Base-by-base conservation (phyloP, 2,888 invertebrate genomes). In the Cylindroiulus punctatus region DNA sequence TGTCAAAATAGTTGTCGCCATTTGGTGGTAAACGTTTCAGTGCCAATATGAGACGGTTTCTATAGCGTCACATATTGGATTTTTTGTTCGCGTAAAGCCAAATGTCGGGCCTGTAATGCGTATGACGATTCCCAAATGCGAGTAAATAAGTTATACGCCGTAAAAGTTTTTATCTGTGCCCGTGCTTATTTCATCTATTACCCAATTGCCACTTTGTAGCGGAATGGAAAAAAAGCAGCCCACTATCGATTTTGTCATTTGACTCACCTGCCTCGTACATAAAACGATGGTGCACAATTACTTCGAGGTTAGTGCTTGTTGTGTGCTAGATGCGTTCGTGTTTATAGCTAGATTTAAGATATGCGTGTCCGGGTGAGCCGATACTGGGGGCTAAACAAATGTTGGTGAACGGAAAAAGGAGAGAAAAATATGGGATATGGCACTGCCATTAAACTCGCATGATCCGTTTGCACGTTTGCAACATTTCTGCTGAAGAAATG, bases 121-220 rank as follows among this genome's bases (percentile, higher is more conserved):
- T 30, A 30, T 76, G 76, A 76, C 76, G 76, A 76, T 76, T 76
- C 76, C 76, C 76, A 76, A 76, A 76, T 14, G 76, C 76, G 10
- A 26, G 76, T 30, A 76, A 26, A 76, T 76, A 76, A 76, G 76
- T 76, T 76, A 76, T 22, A 76, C 26, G 76, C 76, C 30, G 76
- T 76, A 76, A 76, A 76, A 76, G 76, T 76, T 76, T 76, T 76
- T 76, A 76, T 76, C 76, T 76, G 10, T 30, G 76, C 30, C 76
- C 76, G 76, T 76, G 76, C 76, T 76, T 76, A 76, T 76, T 76
- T 76, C 76, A 30, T 76, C 76, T 76, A 76, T 76, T 76, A 30
- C 76, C 76, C 76, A 76, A 76, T 76, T 76, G 76, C 76, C 76
- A 76, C 76, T 76, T 76, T 76, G 76, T 10, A 26, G 14, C 76